Conservation (phyloP, 1,140 invertebrate species). For the Philopotamus ludificatus region DNA sequence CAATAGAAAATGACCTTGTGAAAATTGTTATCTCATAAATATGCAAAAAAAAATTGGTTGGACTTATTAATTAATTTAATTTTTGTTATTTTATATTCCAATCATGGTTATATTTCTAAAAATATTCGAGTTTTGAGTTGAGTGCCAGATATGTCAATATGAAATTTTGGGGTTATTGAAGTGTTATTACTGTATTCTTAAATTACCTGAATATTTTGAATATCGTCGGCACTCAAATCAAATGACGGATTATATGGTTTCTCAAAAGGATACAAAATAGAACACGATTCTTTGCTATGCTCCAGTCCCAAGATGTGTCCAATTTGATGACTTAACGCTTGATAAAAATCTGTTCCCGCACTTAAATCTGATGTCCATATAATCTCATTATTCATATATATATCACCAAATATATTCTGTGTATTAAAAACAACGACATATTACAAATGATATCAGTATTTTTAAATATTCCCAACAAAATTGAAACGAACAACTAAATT, state of each 20-base stretch:
- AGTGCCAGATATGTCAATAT: too few species aligned
- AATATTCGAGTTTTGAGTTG: too few species aligned
- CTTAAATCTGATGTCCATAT: not conserved
- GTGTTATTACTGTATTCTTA: too few species aligned
- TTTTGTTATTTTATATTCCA: too few species aligned
- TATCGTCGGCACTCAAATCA: not conserved
- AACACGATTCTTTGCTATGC: not conserved
- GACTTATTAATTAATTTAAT: too few species aligned
- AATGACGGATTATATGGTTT: not conserved
- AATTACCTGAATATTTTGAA: not conserved
- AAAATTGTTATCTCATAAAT: too few species aligned
- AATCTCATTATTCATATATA: not conserved
- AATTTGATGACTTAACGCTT: not conserved
- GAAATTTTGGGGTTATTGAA: too few species aligned
- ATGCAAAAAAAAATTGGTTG: too few species aligned
- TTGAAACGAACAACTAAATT: not conserved
- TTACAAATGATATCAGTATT: not conserved
- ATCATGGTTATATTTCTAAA: too few species aligned
- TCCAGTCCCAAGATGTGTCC: constrained; percentile 3
- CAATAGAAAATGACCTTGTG: too few species aligned
- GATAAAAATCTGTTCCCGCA: not conserved
- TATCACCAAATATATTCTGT: not conserved
- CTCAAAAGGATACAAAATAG: not conserved
- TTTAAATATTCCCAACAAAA: not conserved
- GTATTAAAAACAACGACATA: not conserved